phyloP scores from a whole-genome alignment of 2,113 vertebrate genomes.

The Nymphicus hollandicus region DNA sequence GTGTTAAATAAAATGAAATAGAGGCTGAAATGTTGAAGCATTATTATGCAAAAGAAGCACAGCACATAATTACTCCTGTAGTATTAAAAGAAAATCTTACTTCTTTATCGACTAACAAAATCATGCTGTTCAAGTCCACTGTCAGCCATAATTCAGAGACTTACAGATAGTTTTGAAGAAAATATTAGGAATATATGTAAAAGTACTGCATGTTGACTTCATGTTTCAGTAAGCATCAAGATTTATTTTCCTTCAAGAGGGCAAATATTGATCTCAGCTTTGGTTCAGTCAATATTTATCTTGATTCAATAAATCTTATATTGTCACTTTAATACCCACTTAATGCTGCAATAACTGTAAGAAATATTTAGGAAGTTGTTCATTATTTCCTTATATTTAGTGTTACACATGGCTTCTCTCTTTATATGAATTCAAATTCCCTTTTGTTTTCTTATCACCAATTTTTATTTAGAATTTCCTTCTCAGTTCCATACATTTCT shows the following conservation, averaged over 20 bases:
- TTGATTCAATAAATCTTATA: slow-evolving; percentile 60
- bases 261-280: slow-evolving; percentile 63
- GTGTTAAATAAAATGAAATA: neutral
- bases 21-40: neutral
- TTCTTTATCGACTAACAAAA: neutral
- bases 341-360: slow-evolving; percentile 52
- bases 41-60: neutral
- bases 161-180: slow-evolving; percentile 36
- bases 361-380: slow-evolving; percentile 64
- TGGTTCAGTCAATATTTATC: slow-evolving; percentile 61
- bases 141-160: neutral
- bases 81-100: neutral
- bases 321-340: slow-evolving; percentile 52
- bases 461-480: slow-evolving; percentile 24
- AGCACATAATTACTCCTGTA: neutral
- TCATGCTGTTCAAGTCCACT: neutral
- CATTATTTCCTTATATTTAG: slow-evolving; percentile 52
- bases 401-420: slow-evolving; percentile 1
- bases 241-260: slow-evolving; percentile 63
- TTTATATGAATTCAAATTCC: neutral
- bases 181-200: slow-evolving; percentile 12
- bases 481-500: neutral
- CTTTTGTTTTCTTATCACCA: neutral
- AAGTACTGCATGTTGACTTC: slow-evolving; percentile 54
- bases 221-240: slow-evolving; percentile 57